These are phyloP conservation scores for Metellina segmentata DNA, from an alignment of 2,888 invertebrate genomes.

Conservation along the genomic window DNA sequence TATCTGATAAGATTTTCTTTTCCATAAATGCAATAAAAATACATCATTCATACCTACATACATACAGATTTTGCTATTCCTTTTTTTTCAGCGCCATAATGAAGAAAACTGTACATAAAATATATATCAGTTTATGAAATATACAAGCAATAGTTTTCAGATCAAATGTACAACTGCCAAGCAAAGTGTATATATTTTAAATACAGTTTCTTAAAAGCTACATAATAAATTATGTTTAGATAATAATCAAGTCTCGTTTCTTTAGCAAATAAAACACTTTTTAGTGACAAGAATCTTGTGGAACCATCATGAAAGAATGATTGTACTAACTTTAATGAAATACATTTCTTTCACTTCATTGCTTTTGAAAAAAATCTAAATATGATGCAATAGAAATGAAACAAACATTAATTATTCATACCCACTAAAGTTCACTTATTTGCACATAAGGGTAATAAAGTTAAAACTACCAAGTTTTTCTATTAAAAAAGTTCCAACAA, in stretches of 20 bases:
- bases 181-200: conserved; percentile 46
- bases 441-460: too few species aligned
- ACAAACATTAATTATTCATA: not conserved
- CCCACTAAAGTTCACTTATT: too few species aligned
- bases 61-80: conserved; percentile 21
- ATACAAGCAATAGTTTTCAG: conserved; percentile 40
- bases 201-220: conserved; percentile 32
- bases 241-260: not conserved
- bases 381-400: not conserved
- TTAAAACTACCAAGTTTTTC: too few species aligned
- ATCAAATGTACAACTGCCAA: conserved; percentile 54
- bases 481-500: too few species aligned
- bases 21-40: conserved; percentile 69
- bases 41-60: conserved; percentile 64
- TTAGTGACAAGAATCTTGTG: not conserved
- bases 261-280: not conserved
- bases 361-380: not conserved
- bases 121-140: conserved; percentile 63
- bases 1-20: conserved; percentile 31
- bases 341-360: not conserved
- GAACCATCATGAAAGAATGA: not conserved
- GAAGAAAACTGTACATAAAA: conserved; percentile 63
- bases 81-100: not conserved
- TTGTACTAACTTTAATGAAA: not conserved
- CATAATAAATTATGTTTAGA: conserved; percentile 4